phyloP scores from a whole-genome alignment of 2,797 vertebrate genomes.

The Aeoliscus strigatus region DNA sequence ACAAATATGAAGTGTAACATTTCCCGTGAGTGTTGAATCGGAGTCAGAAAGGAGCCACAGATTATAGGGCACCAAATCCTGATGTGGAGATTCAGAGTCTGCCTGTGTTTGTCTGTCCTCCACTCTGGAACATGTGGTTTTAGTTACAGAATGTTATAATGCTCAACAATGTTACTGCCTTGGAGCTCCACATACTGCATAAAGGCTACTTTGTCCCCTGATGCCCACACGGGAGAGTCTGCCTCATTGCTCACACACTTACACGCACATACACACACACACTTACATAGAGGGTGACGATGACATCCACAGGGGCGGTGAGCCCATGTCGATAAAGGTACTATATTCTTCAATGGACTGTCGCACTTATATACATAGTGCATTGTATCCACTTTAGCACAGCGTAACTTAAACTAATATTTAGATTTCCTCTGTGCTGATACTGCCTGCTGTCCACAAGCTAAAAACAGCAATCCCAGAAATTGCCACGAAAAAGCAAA shows the following conservation, averaged over 20 bases:
- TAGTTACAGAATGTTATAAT: constrained; percentile 79
- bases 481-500: constrained; percentile 34
- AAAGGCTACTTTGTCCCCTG: constrained; percentile 81
- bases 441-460: constrained; percentile 18
- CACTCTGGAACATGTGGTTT: constrained; percentile 80
- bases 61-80: constrained; percentile 62
- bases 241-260: constrained; percentile 40
- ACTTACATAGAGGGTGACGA: no score
- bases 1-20: constrained; percentile 65
- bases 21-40: constrained; percentile 56
- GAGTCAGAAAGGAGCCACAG: constrained; percentile 51
- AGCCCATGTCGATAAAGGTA: constrained; percentile 50
- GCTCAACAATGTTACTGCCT: constrained; percentile 81
- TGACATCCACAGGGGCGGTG: constrained; percentile 65
- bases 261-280: constrained; percentile 12
- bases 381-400: constrained; percentile 3
- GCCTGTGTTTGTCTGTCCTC: constrained; percentile 67
- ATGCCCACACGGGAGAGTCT: constrained; percentile 71
- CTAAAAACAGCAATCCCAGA: constrained; percentile 19
- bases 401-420: constrained; percentile 36
- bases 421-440: constrained; percentile 33
- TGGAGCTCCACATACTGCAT: constrained; percentile 72
- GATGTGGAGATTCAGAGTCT: constrained; percentile 61
- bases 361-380: constrained; percentile 16
- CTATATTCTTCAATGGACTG: constrained; percentile 20